Evolutionary conservation across 2,888 invertebrate species (phyloP), one percentile per base, ranked within the genome.

Genomic region (Unio pictorum): DNA sequence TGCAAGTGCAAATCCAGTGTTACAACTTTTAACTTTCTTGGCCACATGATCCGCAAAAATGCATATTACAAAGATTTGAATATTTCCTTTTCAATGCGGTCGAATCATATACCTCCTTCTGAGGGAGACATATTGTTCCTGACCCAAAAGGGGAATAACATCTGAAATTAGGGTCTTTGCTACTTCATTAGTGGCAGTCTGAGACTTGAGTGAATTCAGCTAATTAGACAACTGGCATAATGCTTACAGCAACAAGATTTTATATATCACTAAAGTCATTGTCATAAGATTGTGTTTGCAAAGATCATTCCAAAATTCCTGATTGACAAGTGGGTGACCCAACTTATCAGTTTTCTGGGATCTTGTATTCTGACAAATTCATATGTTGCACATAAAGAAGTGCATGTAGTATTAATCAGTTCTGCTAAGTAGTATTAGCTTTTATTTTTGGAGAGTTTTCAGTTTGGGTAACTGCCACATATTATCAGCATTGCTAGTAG

Each of bases 41-140:
- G 65, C 20, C n/a, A 72, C 57, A 60, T 72, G 66, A 56, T 72
- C 72, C 4, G 68, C 68, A 72, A 68, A 72, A 30, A 68, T 54
- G n/a, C 26, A 61, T 55, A n/a, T 67, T 56, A 26, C 66, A 63
- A 34, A 66, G 45, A 54, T 57, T 60, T 23, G 20, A 17, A 62
- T 68, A 70, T 23, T 72, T 68, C 20, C 30, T 55, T 55, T 71
- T 68, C 69, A 55, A 67, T 56, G 54, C 23, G 68, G 68, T 5
- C 59, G 18, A 28, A 70, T 68, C 23, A 68, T 61, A n/a, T 71
- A 71, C 17, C 68, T 26, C 20, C 73, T 56, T 55, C 69, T 64
- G 15, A 73, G 28, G 5, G 67, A 68, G 18, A 67, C 34, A 55
- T 67, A 73, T 55, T 73, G 69, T 6, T 68, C 66, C 23, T 73